phyloP scores from a whole-genome alignment of 2,113 vertebrate genomes.

The Macrotis lagotis region DNA sequence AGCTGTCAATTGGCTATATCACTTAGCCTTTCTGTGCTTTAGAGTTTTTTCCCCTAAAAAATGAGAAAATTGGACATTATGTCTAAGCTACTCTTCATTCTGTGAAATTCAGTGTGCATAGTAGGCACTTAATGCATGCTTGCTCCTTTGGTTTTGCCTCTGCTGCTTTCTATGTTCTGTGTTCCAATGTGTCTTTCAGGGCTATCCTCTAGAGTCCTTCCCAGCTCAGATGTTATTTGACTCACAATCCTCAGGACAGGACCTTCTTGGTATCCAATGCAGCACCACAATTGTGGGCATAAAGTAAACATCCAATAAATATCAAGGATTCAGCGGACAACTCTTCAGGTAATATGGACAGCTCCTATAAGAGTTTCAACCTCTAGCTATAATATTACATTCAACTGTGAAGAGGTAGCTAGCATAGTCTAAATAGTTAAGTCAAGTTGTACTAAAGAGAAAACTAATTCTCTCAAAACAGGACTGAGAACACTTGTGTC shows the following conservation, averaged over 20 bases:
- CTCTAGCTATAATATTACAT: background rate
- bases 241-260: background rate
- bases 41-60: background rate
- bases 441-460: background rate
- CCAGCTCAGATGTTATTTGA: background rate
- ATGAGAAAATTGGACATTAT: background rate
- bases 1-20: background rate
- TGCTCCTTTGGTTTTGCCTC: background rate
- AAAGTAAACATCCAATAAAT: background rate
- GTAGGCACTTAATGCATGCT: background rate
- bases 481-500: background rate
- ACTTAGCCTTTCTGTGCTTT: too few species aligned
- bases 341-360: background rate
- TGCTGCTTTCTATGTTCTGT: background rate
- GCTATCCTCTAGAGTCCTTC: background rate
- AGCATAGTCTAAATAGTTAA: background rate
- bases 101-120: background rate
- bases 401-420: background rate
- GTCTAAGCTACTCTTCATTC: background rate
- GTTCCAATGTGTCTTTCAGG: background rate
- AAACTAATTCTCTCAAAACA: background rate
- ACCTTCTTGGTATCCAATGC: background rate
- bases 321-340: background rate
- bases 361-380: background rate
- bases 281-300: background rate